Evolutionary conservation across 2,797 vertebrate genomes (phyloP).

Genomic region (Melopsittacus undulatus): DNA sequence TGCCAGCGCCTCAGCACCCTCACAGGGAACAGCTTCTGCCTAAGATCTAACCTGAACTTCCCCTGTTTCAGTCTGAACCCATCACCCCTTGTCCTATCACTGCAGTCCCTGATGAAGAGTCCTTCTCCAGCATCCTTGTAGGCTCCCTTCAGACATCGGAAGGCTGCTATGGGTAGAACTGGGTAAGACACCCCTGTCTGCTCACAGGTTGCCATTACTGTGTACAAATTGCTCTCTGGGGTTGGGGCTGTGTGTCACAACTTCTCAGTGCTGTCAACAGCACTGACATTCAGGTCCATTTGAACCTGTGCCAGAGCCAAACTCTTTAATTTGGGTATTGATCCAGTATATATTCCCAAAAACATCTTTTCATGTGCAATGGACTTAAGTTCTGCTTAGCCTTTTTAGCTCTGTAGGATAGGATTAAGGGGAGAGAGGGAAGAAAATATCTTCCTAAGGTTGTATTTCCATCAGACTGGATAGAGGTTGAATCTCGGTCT

Average conservation of each 20-base stretch:
- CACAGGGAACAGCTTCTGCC: neutral
- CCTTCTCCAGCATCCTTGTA: neutral
- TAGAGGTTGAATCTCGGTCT: neutral
- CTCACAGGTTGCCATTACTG: too few species aligned
- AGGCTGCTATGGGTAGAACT: neutral
- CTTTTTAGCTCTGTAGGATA: neutral
- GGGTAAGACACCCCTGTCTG: too few species aligned
- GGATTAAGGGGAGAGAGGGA: neutral
- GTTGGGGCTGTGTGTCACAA: rapidly evolving
- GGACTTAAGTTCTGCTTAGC: neutral
- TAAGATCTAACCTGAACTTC: rapidly evolving
- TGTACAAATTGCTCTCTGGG: rapidly evolving
- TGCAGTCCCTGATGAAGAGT: neutral
- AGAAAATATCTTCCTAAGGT: neutral
- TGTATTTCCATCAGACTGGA: neutral
- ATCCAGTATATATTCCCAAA: neutral
- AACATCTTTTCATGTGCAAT: neutral
- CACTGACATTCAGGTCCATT: neutral
- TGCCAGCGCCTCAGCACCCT: neutral
- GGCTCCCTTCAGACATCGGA: neutral
- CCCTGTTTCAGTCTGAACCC: neutral
- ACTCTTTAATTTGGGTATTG: neutral
- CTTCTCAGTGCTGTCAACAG: neutral
- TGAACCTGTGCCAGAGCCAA: neutral
- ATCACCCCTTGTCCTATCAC: rapidly evolving